A percentile compares a stretch with the other conserved stretches of the same genome.
Conservation (phyloP, 1,140 invertebrate genomes). For the Antheraea pernyi region DNA sequence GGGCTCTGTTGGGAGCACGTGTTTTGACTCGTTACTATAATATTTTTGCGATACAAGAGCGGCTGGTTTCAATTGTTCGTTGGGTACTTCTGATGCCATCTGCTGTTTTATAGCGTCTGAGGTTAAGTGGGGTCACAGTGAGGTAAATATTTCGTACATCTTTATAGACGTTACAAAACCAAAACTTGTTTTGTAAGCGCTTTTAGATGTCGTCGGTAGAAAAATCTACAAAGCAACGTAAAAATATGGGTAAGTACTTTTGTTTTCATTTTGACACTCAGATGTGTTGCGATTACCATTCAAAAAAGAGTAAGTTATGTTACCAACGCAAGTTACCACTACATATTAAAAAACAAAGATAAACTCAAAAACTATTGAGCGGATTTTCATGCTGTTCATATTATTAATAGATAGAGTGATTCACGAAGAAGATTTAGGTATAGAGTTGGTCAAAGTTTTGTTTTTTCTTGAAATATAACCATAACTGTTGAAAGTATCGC, state of each 20-base stretch:
- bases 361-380: no score
- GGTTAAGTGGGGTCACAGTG: conserved; percentile 16
- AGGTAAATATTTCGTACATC: not conserved
- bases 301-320: no score
- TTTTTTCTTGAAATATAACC: no score
- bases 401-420: no score
- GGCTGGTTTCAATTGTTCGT: conserved; percentile 38
- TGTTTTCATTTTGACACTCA: not conserved
- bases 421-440: no score
- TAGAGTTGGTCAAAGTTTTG: no score
- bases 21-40: conserved; percentile 63
- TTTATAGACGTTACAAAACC: not conserved
- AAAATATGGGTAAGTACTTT: not conserved
- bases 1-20: conserved; percentile 50
- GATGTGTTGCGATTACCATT: not conserved
- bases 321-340: no score
- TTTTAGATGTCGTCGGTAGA: not conserved
- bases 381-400: no score
- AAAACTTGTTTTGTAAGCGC: conserved; percentile 2
- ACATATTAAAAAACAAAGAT: no score
- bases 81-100: conserved; percentile 34
- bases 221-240: not conserved
- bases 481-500: no score
- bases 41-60: conserved; percentile 33
- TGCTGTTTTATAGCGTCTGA: conserved; percentile 18